These are phyloP conservation scores for Phalacrocorax pelagicus DNA, from an alignment of 2,113 vertebrate species.

Conservation along the genomic window DNA sequence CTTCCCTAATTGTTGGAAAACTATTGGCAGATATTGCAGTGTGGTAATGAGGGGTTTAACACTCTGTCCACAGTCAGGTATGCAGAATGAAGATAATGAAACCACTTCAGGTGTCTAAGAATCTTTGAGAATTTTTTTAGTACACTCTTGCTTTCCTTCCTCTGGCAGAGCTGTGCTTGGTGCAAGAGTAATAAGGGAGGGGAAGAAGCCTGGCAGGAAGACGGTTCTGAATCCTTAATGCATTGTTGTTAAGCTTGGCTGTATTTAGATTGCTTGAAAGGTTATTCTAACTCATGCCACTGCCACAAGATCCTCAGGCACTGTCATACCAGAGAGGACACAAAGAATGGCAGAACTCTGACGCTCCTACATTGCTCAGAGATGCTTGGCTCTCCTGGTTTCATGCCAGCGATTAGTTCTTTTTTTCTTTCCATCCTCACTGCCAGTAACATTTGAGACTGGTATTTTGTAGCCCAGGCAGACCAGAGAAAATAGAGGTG, in stretches of 20 bases:
- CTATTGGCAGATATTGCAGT: not conserved
- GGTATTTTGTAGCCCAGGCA: not conserved
- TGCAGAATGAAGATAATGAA: not conserved
- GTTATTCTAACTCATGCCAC: not conserved
- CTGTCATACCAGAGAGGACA: not conserved
- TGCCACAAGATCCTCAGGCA: not conserved
- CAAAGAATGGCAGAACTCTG: not conserved
- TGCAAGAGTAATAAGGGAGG: not conserved
- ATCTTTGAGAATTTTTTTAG: not conserved
- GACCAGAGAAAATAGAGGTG: not conserved
- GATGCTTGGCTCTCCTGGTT: not conserved
- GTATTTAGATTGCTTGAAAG: not conserved
- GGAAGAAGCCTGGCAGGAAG: not conserved
- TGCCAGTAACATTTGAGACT: not conserved
- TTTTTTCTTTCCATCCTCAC: not conserved
- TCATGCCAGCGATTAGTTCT: not conserved
- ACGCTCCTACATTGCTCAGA: accelerated
- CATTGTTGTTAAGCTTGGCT: not conserved
- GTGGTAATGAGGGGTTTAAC: not conserved
- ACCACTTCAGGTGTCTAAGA: not conserved
- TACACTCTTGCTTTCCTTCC: not conserved
- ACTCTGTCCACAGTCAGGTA: not conserved
- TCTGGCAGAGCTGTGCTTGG: not conserved
- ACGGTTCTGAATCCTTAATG: not conserved
- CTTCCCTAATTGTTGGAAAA: not conserved